phyloP scores from a whole-genome alignment of 2,113 vertebrate species.

The Tenrec ecaudatus region DNA sequence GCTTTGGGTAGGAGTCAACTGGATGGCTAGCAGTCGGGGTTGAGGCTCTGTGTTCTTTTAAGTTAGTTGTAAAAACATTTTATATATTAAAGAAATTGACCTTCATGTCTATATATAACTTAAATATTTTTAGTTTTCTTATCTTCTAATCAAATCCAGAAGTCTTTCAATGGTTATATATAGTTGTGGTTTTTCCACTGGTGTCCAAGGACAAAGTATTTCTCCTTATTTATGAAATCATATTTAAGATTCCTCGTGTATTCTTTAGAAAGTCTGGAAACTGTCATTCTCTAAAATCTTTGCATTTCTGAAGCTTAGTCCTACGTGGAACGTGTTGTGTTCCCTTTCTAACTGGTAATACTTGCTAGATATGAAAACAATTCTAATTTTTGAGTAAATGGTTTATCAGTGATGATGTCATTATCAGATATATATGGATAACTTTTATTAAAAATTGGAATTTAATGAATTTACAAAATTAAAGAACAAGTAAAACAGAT shows the following conservation, averaged over 20 bases:
- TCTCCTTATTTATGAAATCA: conserved; percentile 17
- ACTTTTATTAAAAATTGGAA: conserved; percentile 37
- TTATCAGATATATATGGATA: not conserved
- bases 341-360: conserved; percentile 26
- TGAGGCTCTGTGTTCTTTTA: not conserved
- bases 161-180: not conserved
- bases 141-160: conserved; percentile 38
- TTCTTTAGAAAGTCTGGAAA: conserved; percentile 42
- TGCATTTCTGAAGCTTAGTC: conserved; percentile 14
- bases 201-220: not conserved
- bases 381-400: conserved; percentile 41
- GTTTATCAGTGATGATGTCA: conserved; percentile 41
- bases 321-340: not conserved
- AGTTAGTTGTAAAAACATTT: not conserved
- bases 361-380: not conserved
- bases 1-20: no score
- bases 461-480: conserved; percentile 43
- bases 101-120: not conserved
- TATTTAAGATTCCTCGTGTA: no score
- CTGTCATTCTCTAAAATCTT: not conserved
- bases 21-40: no score
- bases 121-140: not conserved
- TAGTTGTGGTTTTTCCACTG: conserved; percentile 1
- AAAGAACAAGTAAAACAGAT: conserved; percentile 15
- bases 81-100: not conserved